phyloP scores from a whole-genome alignment of 2,797 vertebrate species.

The Buceros bicornis region DNA sequence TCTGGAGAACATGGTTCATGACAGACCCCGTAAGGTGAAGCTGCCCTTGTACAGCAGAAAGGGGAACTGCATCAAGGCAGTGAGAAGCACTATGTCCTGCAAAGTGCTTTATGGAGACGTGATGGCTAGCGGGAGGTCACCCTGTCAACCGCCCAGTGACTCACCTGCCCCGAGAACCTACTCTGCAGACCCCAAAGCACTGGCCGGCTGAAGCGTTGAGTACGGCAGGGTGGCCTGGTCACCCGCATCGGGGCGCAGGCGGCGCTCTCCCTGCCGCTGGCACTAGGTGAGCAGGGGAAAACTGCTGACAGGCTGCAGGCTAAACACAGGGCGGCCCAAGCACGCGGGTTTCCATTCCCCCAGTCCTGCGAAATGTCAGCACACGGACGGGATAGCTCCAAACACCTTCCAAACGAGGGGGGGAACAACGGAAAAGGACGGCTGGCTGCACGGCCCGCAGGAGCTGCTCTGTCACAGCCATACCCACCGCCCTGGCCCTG shows the following conservation, averaged over 20 bases:
- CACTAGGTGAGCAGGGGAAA: not conserved
- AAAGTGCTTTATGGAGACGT: not conserved
- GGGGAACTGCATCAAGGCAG: not conserved
- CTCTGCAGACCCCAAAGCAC: not conserved
- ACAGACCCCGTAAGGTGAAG: not conserved
- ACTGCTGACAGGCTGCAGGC: not conserved
- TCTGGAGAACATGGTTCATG: not conserved
- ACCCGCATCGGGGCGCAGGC: not conserved
- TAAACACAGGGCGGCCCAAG: not conserved
- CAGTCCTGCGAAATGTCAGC: not conserved
- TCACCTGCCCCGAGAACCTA: not conserved
- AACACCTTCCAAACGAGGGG: not conserved
- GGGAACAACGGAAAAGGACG: not conserved
- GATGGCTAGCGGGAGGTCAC: not conserved
- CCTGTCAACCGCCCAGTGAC: not conserved
- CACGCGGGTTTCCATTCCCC: not conserved
- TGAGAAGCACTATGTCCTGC: not conserved
- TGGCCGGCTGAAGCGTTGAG: rapidly evolving
- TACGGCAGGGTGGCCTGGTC: not conserved
- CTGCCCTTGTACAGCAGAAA: not conserved
- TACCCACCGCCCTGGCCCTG: rapidly evolving
- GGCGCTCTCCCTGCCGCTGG: not conserved
- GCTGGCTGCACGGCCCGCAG: rapidly evolving
- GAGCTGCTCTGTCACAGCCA: rapidly evolving
- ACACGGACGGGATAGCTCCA: not conserved